Conservation (phyloP, 2,888 invertebrate species). For the Apotomis betuletana region DNA sequence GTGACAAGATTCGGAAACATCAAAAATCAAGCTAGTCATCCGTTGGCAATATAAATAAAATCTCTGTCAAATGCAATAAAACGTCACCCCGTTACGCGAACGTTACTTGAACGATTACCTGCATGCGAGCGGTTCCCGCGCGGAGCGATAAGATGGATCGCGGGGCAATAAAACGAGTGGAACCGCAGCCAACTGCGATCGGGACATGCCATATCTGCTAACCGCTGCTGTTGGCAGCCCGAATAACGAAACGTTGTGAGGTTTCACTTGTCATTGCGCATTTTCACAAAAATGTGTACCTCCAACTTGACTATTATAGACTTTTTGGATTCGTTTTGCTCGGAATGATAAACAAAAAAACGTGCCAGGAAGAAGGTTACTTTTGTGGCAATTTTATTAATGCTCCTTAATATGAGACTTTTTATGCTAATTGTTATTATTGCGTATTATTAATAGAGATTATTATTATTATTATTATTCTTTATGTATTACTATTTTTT, state of each 20-base stretch:
- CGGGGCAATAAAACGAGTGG: conserved; percentile 53
- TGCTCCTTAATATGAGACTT: too few species aligned
- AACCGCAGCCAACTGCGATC: conserved; percentile 50
- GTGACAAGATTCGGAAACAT: conserved; percentile 20
- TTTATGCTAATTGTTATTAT: too few species aligned
- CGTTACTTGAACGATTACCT: conserved; percentile 40
- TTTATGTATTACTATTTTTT: too few species aligned
- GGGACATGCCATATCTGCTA: conserved; percentile 48
- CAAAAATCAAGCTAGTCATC: conserved; percentile 16
- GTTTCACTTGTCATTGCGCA: not conserved
- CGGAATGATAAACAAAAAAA: too few species aligned
- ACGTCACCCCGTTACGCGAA: conserved; percentile 35
- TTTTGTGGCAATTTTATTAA: too few species aligned
- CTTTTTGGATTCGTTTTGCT: too few species aligned
- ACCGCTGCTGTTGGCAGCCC: conserved; percentile 44
- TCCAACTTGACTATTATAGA: too few species aligned
- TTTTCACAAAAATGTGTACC: too few species aligned
- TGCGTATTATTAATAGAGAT: too few species aligned
- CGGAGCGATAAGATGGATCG: conserved; percentile 51
- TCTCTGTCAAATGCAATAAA: conserved; percentile 35
- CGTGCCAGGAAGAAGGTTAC: too few species aligned
- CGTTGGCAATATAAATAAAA: conserved; percentile 23
- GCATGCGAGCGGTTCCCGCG: conserved; percentile 36
- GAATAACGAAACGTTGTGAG: conserved; percentile 20
- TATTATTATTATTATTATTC: too few species aligned